Percentiles rank a stretch among this genome's conserved stretches.
Evolutionary conservation across 2,797 vertebrate genomes (phyloP).

Genomic region (Tenualosa ilisha): DNA sequence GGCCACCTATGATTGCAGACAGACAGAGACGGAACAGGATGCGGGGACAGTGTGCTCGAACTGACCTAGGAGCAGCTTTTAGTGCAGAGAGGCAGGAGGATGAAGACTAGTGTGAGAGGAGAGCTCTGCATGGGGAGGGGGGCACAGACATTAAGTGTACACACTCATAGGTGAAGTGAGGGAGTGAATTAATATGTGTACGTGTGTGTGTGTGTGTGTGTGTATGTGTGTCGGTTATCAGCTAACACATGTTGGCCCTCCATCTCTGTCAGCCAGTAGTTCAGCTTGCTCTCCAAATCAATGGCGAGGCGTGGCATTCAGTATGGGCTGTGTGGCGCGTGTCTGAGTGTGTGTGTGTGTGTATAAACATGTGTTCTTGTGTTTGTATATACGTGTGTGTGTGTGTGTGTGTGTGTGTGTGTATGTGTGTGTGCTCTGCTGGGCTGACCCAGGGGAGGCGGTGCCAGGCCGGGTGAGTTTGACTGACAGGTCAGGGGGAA

Average conservation of each 20-base stretch:
- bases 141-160: neutral
- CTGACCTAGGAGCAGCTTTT: neutral
- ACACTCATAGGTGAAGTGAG: neutral
- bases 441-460: conserved; percentile 37
- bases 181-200: conserved; percentile 32
- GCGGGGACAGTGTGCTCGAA: neutral
- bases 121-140: neutral
- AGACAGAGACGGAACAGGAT: neutral
- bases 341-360: neutral
- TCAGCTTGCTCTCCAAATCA: conserved; percentile 46
- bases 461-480: conserved; percentile 40
- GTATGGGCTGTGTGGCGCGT: neutral
- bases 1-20: neutral
- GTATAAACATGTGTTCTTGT: neutral
- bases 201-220: conserved; percentile 33
- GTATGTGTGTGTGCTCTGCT: conserved; percentile 43
- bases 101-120: neutral
- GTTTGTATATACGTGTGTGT: neutral
- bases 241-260: conserved; percentile 26
- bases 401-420: neutral
- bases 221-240: conserved; percentile 11
- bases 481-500: conserved; percentile 56
- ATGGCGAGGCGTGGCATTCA: conserved; percentile 38
- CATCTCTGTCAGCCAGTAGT: conserved; percentile 44
- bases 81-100: neutral